Evolutionary conservation across 2,797 vertebrate genomes (phyloP), one percentile per base, ranked within the genome.

Genomic region (Telmatherina bonti): DNA sequence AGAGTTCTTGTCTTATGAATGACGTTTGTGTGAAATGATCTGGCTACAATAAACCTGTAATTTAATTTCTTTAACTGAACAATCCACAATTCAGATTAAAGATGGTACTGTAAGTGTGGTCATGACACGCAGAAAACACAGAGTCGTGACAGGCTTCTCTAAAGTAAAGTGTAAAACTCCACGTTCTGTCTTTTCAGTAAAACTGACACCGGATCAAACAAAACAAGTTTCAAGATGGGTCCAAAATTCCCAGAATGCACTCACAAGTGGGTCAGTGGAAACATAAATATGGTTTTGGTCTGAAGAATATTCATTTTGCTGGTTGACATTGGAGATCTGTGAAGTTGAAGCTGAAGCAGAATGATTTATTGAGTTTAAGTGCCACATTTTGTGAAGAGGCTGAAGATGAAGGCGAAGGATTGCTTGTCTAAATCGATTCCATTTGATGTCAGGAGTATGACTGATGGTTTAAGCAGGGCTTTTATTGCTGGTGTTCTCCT

Each of bases 341-440:
- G 74, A 85, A 81, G 81, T 49, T 18, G 26, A 79, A 73, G 78
- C 70, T 38, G 30, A 52, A 30, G 69, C 30, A 38, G 45, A 22
- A 67, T 75, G 82, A 88, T 85, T 86, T 76, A 87, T 78, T 30
- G 67, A 35, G 56, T 63, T 31, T 18, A 38, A 49, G 62, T 60
- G 65, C 36, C 76, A 64, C 59, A 18, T 62, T 70, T 56, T 43
- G 65, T 84, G 69, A 59, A 58, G 70, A 15, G 26, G 45, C 51
- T 61, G 75, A 63, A 57, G 64, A 67, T 78, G 78, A 68, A 65
- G 55, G 59, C 73, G 84, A 84, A 18, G 54, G 73, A 87, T 76
- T 24, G 33, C 60, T 73, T 10, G 18, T 82, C 73, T 67, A 27
- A 72, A 56, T 56, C 11, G 8, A 56, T 79, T 81, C 27, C 68